Percentiles rank a stretch among this genome's conserved stretches.
Conservation (phyloP, 2,113 vertebrate genomes). For the Ceyx margarethae region DNA sequence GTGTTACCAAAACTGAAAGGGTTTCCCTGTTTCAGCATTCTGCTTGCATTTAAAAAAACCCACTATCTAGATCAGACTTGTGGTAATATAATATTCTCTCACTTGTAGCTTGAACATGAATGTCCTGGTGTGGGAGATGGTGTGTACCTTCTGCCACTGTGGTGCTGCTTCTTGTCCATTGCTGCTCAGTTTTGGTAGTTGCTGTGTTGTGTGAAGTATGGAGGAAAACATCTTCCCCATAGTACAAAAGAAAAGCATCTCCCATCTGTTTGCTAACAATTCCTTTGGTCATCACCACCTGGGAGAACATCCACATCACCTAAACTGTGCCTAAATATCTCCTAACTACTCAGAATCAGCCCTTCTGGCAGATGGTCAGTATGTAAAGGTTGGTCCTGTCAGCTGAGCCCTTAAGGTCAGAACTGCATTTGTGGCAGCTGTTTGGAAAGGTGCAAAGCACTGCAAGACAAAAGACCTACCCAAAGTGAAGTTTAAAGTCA, state of each 20-base stretch:
- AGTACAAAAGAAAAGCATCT: not conserved
- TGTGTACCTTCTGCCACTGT: not conserved
- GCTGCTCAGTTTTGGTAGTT: not conserved
- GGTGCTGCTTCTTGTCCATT: not conserved
- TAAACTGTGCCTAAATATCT: not conserved
- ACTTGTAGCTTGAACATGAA: slow-evolving; percentile 1
- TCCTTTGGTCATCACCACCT: not conserved
- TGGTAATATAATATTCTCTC: not conserved
- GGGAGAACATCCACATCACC: not conserved
- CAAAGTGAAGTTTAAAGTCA: not conserved
- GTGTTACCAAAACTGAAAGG: slow-evolving; percentile 55
- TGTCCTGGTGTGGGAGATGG: not conserved
- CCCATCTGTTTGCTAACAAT: not conserved
- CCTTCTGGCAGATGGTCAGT: not conserved
- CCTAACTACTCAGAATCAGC: not conserved
- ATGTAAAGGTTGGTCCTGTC: not conserved
- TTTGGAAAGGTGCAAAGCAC: not conserved
- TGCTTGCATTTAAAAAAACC: slow-evolving; percentile 23
- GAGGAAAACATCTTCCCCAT: not conserved
- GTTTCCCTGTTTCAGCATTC: slow-evolving; percentile 35
- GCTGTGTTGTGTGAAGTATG: not conserved
- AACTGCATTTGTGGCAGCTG: not conserved
- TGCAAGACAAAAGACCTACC: not conserved
- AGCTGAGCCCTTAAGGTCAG: not conserved
- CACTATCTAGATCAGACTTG: slow-evolving; percentile 29